Evolutionary conservation across 2,888 invertebrate species (phyloP).

Genomic region (Eudemis profundana): DNA sequence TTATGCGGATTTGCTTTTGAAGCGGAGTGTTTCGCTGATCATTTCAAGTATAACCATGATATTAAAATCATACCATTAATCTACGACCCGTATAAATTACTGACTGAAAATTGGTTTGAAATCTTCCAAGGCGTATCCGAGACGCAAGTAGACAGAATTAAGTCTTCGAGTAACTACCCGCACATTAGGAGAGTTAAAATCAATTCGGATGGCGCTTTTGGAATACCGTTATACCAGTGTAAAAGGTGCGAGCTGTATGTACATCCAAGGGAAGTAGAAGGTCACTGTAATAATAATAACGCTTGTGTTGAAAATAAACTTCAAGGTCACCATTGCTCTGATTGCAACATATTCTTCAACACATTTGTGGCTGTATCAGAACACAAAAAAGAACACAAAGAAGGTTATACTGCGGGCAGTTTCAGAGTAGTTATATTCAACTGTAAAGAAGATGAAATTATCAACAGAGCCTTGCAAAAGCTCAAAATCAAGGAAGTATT

Average conservation of each 20-base stretch:
- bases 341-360: constrained; percentile 15
- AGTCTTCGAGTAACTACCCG: constrained; percentile 16
- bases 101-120: constrained; percentile 4
- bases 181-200: constrained; percentile 15
- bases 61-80: not conserved
- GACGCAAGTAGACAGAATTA: not conserved
- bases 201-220: not conserved
- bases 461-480: constrained; percentile 11
- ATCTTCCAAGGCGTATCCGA: constrained; percentile 23
- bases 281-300: not conserved
- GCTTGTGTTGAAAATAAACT: not conserved
- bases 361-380: not conserved
- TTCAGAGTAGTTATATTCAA: constrained; percentile 18
- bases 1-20: constrained; percentile 6
- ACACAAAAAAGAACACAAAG: constrained; percentile 11
- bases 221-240: constrained; percentile 20
- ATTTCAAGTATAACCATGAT: not conserved
- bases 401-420: not conserved
- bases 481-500: not conserved
- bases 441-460: constrained; percentile 3
- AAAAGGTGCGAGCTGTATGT: constrained; percentile 1
- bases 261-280: constrained; percentile 15
- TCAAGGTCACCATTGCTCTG: constrained; percentile 1
- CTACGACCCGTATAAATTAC: constrained; percentile 17
- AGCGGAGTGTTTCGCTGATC: constrained; percentile 8